Base-by-base conservation (phyloP, 2,888 invertebrate genomes). In the Busseola fusca region DNA sequence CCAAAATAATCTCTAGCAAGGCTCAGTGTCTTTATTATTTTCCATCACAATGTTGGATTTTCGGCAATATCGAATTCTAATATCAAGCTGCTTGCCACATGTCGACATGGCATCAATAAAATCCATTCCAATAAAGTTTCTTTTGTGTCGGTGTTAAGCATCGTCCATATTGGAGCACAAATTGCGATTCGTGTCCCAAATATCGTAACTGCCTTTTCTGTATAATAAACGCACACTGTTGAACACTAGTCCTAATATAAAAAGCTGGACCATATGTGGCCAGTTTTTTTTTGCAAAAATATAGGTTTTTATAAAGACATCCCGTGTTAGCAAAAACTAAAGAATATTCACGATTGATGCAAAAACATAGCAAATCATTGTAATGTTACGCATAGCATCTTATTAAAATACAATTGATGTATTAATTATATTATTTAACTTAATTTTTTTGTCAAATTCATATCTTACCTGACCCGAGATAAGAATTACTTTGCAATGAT, bases 61-160 rank as follows among this genome's bases (percentile, higher is more conserved):
- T 81, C 52, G 78, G 72, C 81, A 77, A 84, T 81, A 84, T 84
- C 80, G 66, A 73, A 81, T 81, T 78, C 76, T 84, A 83, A 83
- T 84, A 84, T 81, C 77, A 50, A 70, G 66, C 68, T 64, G 64
- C 57, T 79, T 81, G 84, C 81, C 84, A 84, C 76, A 81, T 84
- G 84, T 83, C 83, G 84, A 84, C 84, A 84, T 65, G 83, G 77
- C 59, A 78, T 80, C 84, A 84, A 84, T 84, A 84, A 83, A 77
- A 83, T 84, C 77, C 76, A 78, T 76, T 84, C 76, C 79, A 83
- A 84, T 81, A 84, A 84, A 83, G 76, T 71, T 75, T 76, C 69
- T 75, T 81, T 76, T 81, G 83, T 81, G 71, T 69, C 48, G 59
- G 45, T 59, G 74, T 74, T 82, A 76, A 58, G 80, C 57, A 42